phyloP scores from a whole-genome alignment of 2,113 vertebrate genomes.

The Oryzias celebensis region DNA sequence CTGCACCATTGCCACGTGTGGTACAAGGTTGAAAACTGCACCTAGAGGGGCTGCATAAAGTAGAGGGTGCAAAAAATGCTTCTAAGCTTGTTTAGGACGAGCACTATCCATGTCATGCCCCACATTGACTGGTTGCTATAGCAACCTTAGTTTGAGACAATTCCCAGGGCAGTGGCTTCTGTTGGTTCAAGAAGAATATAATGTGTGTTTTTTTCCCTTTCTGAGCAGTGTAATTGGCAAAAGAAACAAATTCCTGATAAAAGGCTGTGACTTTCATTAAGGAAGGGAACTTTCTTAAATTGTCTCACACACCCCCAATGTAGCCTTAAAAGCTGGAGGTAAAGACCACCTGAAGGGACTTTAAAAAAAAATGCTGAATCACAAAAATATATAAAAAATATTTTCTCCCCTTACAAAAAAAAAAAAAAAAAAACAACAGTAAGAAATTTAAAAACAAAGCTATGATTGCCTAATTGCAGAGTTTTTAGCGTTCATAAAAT shows the following conservation, averaged over 20 bases:
- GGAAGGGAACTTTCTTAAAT: constrained; percentile 40
- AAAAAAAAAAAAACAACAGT: too few species aligned
- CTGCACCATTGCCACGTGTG: too few species aligned
- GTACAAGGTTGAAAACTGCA: too few species aligned
- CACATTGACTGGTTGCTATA: constrained; percentile 74
- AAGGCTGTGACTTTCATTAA: constrained; percentile 39
- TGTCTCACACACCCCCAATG: constrained; percentile 17
- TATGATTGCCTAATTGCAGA: too few species aligned
- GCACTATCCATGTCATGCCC: constrained; percentile 64
- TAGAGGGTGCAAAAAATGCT: constrained; percentile 42
- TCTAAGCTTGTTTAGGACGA: constrained; percentile 60
- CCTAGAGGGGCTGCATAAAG: constrained; percentile 20
- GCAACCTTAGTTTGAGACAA: constrained; percentile 64
- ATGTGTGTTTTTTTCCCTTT: constrained; percentile 21
- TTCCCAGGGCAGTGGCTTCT: constrained; percentile 69
- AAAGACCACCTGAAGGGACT: too few species aligned
- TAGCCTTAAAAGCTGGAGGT: not conserved
- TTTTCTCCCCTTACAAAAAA: not conserved
- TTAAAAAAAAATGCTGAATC: too few species aligned
- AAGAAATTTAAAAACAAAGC: too few species aligned
- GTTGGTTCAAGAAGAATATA: constrained; percentile 33
- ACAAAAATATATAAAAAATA: too few species aligned
- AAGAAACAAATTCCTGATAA: constrained; percentile 38
- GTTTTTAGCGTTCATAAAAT: too few species aligned
- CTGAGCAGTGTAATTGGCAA: constrained; percentile 22